A percentile compares a stretch with the other conserved stretches of the same genome.
These are phyloP conservation scores for Heterochromis multidens DNA, from an alignment of 2,113 vertebrate species.

Conservation along the genomic window DNA sequence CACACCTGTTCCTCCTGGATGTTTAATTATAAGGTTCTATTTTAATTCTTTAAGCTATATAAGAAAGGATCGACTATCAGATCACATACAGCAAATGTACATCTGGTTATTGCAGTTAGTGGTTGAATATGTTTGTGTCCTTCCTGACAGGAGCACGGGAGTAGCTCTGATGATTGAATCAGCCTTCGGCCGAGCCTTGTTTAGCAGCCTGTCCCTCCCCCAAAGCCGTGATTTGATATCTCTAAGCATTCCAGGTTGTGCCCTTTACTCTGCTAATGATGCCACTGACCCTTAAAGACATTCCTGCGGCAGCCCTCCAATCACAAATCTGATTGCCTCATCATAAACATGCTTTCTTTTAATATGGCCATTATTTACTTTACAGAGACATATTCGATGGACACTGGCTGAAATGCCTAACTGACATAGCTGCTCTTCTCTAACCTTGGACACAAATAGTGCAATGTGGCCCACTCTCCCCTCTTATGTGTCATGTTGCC, in stretches of 20 bases:
- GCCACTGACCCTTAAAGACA: conserved; percentile 54
- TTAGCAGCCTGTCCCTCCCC: conserved; percentile 36
- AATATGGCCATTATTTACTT: neutral
- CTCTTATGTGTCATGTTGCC: neutral
- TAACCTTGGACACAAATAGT: conserved; percentile 19
- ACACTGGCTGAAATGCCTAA: neutral
- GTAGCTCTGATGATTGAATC: conserved; percentile 47
- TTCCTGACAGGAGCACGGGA: conserved; percentile 19
- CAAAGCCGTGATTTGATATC: conserved; percentile 64
- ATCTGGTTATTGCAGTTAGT: neutral
- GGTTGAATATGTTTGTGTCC: conserved; percentile 16
- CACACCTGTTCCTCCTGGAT: conserved; percentile 37
- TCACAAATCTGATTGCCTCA: conserved; percentile 42
- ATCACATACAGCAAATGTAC: neutral
- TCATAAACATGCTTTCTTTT: conserved; percentile 25
- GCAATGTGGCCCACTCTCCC: neutral
- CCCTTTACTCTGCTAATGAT: conserved; percentile 64
- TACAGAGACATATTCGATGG: neutral
- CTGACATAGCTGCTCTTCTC: neutral
- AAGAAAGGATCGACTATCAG: neutral
- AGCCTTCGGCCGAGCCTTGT: conserved; percentile 11
- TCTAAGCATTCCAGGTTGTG: conserved; percentile 65
- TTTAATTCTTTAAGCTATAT: conserved; percentile 8
- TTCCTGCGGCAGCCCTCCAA: conserved; percentile 27
- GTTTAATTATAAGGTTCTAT: conserved; percentile 48